These are phyloP conservation scores for Acronicta psi DNA, from an alignment of 2,888 invertebrate species.

Conservation along the genomic window DNA sequence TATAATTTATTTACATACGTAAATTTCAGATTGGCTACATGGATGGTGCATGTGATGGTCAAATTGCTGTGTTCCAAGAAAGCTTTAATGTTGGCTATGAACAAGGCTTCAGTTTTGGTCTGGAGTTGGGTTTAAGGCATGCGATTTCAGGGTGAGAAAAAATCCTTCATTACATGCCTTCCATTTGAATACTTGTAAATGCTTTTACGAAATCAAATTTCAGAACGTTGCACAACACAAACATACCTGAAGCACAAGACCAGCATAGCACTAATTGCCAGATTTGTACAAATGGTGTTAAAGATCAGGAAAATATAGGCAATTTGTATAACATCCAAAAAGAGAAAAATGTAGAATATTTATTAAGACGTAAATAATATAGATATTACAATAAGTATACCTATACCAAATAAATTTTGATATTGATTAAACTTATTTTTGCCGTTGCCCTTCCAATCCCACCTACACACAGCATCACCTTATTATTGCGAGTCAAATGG, in stretches of 20 bases:
- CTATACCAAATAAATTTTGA: too few relatives aligned
- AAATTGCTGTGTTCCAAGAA: conserved; percentile 90
- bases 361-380: conserved; percentile 17
- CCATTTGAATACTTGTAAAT: too few relatives aligned
- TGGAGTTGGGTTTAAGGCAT: conserved; percentile 84
- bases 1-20: too few relatives aligned
- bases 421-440: too few relatives aligned
- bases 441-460: too few relatives aligned
- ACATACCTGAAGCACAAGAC: conserved; percentile 45
- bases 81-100: conserved; percentile 92
- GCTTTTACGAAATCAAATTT: conserved; percentile 11
- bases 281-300: conserved; percentile 68
- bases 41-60: conserved; percentile 91
- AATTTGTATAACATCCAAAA: conserved; percentile 77
- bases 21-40: conserved; percentile 89
- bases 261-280: conserved; percentile 77
- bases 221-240: conserved; percentile 53
- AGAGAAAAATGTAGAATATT: conserved; percentile 70
- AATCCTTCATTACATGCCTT: too few relatives aligned
- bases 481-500: too few relatives aligned
- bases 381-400: too few relatives aligned
- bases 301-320: conserved; percentile 69
- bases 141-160: conserved; percentile 56
- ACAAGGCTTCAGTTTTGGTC: conserved; percentile 90
- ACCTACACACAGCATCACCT: too few relatives aligned